Evolutionary conservation across 2,113 vertebrate species (phyloP).

Genomic region (Coryphaenoides rupestris): DNA sequence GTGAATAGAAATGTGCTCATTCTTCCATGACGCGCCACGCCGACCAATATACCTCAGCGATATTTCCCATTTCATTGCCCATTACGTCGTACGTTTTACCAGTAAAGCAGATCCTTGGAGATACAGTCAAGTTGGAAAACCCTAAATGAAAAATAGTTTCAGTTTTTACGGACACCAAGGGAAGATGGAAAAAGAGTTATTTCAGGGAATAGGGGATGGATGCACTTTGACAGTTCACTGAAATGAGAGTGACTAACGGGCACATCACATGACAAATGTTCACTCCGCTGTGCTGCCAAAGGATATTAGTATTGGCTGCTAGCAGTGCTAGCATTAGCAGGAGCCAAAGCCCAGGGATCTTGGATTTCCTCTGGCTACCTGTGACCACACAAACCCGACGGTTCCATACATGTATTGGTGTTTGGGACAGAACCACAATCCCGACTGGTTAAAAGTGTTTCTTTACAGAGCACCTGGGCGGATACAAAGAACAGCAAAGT

Average conservation of each 20-base stretch:
- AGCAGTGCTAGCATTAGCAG: slow-evolving; percentile 51
- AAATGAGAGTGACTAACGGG: slow-evolving; percentile 49
- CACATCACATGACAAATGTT: slow-evolving; percentile 63
- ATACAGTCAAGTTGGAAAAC: too few species aligned
- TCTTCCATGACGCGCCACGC: too few species aligned
- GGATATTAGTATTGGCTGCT: slow-evolving; percentile 5
- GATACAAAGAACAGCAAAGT: too few species aligned
- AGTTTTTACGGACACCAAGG: too few species aligned
- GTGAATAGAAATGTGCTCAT: slow-evolving; percentile 34
- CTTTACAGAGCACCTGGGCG: neutral
- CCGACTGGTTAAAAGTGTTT: slow-evolving; percentile 26
- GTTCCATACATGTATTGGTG: slow-evolving; percentile 15
- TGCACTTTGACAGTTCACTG: slow-evolving; percentile 39
- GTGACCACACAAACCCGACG: slow-evolving; percentile 42
- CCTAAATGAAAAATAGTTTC: too few species aligned
- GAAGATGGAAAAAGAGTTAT: too few species aligned
- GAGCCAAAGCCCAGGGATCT: slow-evolving; percentile 3
- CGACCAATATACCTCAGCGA: too few species aligned
- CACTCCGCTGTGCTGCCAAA: slow-evolving; percentile 46
- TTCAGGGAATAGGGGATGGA: slow-evolving; percentile 17
- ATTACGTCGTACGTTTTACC: too few species aligned
- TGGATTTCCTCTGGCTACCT: slow-evolving; percentile 40
- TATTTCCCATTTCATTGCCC: too few species aligned
- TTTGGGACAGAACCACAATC: slow-evolving; percentile 33
- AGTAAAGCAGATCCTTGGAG: too few species aligned